Base-by-base conservation (phyloP, 2,888 invertebrate species). In the Ophion ventricosus region DNA sequence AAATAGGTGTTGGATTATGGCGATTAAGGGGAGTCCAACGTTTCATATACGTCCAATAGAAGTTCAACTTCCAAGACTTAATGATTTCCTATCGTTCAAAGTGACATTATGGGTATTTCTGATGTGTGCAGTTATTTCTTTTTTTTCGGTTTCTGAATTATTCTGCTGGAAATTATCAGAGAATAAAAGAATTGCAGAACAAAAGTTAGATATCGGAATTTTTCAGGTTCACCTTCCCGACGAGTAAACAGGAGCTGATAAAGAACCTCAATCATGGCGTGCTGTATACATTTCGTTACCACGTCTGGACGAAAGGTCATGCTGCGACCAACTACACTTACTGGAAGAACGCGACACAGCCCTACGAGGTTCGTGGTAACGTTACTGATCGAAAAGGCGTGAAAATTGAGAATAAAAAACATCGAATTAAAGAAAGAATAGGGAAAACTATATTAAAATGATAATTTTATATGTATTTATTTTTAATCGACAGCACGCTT, bases 251-350 rank as follows among this genome's bases (percentile, higher is more conserved):
- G 2, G 96, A 97, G 87, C 94, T 98, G 2, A 91, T 98, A 25
- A 94, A 96, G 81, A 96, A 96, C 91, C 94, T 98, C 66, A 95
- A 96, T 91, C 95, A 95, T 87, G 96, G 96, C 54, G 95, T 96
- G 87, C 94, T 98, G 20, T 97, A 96, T 88, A 97, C 98, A 1
- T 98, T 98, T 94, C 95, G 98, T 74, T 97, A 96, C 86, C 96
- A 97, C 86, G 97, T 98, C 74, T 98, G 98, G 98, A 95, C 97
- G 0, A 95, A 96, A 88, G 98, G 98, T 7, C 98, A 98, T 92
- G 95, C 97, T 0, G 96, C 98, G 11, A 98, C 98, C 0, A 96
- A 98, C 94, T 98, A 97, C 93, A 95, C 95, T 29, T 95, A 96
- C 88, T 98, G 98, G 98, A 95, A 95, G 88, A 95, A 95, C 10